These are phyloP conservation scores for Halocaridina rubra DNA, from an alignment of 2,888 invertebrate species.

Conservation along the genomic window DNA sequence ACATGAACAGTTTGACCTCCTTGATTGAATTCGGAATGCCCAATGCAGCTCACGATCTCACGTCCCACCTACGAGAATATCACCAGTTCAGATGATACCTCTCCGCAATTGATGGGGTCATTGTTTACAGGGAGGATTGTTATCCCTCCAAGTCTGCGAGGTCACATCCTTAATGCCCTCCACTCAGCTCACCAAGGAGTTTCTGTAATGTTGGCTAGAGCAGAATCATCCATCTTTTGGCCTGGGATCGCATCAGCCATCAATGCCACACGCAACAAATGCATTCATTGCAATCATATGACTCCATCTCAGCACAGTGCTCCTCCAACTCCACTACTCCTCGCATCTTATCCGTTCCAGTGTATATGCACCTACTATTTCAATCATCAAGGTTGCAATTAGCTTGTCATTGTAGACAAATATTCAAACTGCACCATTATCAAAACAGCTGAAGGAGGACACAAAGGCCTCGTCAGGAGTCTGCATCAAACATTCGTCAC, in stretches of 20 bases:
- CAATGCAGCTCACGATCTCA: too few species aligned
- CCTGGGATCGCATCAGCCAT: too few species aligned
- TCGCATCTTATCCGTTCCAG: conserved; percentile 21
- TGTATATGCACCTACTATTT: conserved; percentile 15
- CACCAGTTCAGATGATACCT: conserved; percentile 18
- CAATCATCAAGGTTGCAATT: conserved; percentile 2
- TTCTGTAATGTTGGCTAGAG: neutral
- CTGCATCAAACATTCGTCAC: conserved; percentile 11
- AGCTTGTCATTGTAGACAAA: conserved; percentile 29
- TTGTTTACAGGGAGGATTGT: conserved; percentile 18
- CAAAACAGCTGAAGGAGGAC: too few species aligned
- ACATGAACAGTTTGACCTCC: too few species aligned
- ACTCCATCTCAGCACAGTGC: too few species aligned
- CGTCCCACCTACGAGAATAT: neutral
- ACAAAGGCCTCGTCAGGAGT: too few species aligned
- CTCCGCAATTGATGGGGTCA: conserved; percentile 2
- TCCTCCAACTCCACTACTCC: too few species aligned
- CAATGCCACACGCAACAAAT: neutral
- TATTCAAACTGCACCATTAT: conserved; percentile 32
- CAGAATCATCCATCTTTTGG: too few species aligned
- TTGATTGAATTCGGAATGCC: too few species aligned
- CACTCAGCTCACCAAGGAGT: conserved; percentile 31
- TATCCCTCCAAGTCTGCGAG: conserved; percentile 12
- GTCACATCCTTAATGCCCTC: neutral
- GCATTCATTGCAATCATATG: conserved; percentile 5